Conservation (phyloP, 1,140 invertebrate species). For the Cydia splendana region DNA sequence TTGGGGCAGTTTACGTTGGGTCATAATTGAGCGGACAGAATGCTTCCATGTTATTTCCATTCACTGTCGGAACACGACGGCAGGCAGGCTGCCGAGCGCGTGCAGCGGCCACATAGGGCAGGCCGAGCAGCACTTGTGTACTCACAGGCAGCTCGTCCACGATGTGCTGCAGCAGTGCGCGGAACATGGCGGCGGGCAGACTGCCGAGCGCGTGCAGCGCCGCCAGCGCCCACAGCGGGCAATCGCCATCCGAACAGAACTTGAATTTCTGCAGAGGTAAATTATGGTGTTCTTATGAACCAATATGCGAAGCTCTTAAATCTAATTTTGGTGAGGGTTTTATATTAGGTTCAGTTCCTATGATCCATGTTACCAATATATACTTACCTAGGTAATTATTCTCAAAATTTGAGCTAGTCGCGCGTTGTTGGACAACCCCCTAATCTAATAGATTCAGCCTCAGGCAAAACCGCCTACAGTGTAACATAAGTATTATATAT, state of each 20-base stretch:
- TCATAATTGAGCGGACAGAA: too few relatives aligned
- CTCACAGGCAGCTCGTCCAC: conserved; percentile 63
- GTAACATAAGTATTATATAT: background rate
- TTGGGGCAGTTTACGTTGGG: too few relatives aligned
- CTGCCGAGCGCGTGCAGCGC: conserved; percentile 62
- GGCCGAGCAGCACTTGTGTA: conserved; percentile 11
- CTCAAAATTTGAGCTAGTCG: conserved; percentile 44
- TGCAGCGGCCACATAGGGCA: conserved; percentile 71
- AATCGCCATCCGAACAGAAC: conserved; percentile 72
- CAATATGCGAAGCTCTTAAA: too few relatives aligned
- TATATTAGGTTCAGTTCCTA: too few relatives aligned
- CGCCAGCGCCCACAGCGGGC: conserved; percentile 68
- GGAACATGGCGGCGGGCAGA: conserved; percentile 59
- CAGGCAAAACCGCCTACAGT: too few relatives aligned
- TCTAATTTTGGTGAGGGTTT: too few relatives aligned
- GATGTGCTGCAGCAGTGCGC: conserved; percentile 54
- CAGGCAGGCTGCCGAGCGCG: conserved; percentile 59
- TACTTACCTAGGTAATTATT: too few relatives aligned
- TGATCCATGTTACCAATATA: too few relatives aligned
- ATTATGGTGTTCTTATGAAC: background rate
- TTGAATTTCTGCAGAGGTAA: conserved; percentile 63
- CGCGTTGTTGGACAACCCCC: too few relatives aligned
- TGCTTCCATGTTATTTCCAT: too few relatives aligned
- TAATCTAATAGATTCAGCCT: too few relatives aligned
- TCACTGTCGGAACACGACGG: conserved; percentile 58